phyloP scores from a whole-genome alignment of 1,140 invertebrate species.

The Schlechtendalia chinensis region DNA sequence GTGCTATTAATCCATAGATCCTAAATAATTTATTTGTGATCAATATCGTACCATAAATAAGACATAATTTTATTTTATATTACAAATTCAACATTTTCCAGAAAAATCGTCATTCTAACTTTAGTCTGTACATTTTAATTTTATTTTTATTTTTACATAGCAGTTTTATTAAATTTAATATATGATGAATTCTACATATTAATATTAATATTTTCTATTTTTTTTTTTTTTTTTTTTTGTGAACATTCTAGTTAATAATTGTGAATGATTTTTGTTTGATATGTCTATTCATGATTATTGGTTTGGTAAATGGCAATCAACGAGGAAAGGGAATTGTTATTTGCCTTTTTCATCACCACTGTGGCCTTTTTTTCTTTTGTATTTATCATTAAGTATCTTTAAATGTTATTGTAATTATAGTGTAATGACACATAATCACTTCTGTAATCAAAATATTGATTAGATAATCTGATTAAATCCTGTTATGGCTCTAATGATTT shows the following conservation, averaged over 20 bases:
- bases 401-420: neutral
- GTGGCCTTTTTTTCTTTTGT: constrained; percentile 39
- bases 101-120: neutral
- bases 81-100: neutral
- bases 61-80: neutral
- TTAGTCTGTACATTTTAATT: neutral
- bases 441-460: neutral
- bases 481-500: neutral
- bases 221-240: too few relatives aligned
- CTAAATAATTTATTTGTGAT: too few relatives aligned
- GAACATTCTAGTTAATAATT: neutral
- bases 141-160: neutral
- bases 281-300: constrained; percentile 2
- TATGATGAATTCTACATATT: too few relatives aligned
- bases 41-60: neutral
- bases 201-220: neutral
- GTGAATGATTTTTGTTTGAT: constrained; percentile 5
- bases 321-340: neutral
- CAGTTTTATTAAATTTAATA: neutral
- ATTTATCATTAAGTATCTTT: constrained; percentile 14
- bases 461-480: neutral
- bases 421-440: neutral
- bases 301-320: neutral
- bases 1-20: neutral
- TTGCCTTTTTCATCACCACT: neutral